These are phyloP conservation scores for Manis pentadactyla DNA, from an alignment of 2,797 vertebrate species.

Conservation along the genomic window DNA sequence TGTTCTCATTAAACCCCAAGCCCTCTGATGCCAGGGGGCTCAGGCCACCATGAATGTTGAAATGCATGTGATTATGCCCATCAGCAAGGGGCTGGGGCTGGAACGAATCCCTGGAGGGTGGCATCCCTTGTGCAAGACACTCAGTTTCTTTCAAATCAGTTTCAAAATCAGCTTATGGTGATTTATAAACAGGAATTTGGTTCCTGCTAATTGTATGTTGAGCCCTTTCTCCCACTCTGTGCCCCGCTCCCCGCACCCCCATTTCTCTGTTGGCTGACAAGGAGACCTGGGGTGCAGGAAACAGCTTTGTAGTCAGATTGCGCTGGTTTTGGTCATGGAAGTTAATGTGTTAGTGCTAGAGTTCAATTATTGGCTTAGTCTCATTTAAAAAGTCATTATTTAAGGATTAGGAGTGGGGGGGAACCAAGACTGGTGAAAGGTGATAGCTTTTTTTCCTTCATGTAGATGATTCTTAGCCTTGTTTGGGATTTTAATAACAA, in stretches of 20 bases:
- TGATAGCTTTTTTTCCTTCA: background rate
- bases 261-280: background rate
- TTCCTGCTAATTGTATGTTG: background rate
- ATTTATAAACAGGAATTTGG: constrained; percentile 9
- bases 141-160: background rate
- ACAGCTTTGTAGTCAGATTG: background rate
- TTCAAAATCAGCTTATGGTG: constrained; percentile 14
- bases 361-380: constrained; percentile 24
- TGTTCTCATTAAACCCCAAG: background rate
- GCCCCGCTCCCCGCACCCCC: rapidly evolving
- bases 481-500: constrained; percentile 67
- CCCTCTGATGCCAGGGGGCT: background rate
- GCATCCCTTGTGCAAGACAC: background rate
- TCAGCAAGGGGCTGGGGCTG: background rate
- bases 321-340: background rate
- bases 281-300: background rate
- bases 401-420: constrained; percentile 58
- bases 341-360: background rate
- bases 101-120: background rate
- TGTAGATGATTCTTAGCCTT: constrained; percentile 59
- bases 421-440: background rate
- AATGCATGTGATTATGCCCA: background rate
- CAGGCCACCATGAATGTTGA: background rate
- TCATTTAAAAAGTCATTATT: constrained; percentile 68
- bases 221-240: background rate